A percentile compares a stretch with the other conserved stretches of the same genome.
Conservation (phyloP, 2,113 vertebrate species). For the Columba livia region DNA sequence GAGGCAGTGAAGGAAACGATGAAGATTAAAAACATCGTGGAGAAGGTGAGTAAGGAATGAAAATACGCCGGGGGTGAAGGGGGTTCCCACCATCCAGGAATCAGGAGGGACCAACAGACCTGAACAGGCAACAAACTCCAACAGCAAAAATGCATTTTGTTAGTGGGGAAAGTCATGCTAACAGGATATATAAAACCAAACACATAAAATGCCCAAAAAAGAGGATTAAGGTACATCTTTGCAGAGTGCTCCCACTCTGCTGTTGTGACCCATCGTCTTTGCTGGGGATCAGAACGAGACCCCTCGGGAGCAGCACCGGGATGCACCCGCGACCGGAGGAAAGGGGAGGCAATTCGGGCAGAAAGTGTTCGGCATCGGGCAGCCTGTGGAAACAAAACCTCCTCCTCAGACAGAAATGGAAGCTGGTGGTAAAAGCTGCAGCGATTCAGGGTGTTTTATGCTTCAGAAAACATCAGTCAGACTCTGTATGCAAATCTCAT, state of each 20-base stretch:
- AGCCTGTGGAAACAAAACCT: too few species aligned
- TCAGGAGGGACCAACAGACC: neutral
- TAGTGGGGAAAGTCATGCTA: neutral
- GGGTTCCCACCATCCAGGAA: neutral
- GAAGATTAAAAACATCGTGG: neutral
- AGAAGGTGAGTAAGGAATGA: neutral
- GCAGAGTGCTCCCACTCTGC: neutral
- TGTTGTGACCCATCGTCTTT: neutral
- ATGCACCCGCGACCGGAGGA: neutral
- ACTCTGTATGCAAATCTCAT: neutral
- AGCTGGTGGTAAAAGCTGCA: neutral
- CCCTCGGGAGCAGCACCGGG: neutral
- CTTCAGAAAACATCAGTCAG: neutral
- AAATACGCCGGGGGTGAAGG: fast-evolving
- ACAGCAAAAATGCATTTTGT: neutral
- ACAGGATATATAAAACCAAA: neutral
- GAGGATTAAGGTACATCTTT: neutral
- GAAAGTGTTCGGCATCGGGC: neutral
- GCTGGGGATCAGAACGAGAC: fast-evolving
- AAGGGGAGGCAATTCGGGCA: neutral
- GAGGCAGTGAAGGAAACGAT: neutral
- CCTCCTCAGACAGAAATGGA: fast-evolving
- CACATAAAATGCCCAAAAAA: neutral
- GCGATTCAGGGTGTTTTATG: neutral
- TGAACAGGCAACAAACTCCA: neutral